Evolutionary conservation across 2,797 vertebrate genomes (phyloP).

Genomic region (Gallinago nigripennis): DNA sequence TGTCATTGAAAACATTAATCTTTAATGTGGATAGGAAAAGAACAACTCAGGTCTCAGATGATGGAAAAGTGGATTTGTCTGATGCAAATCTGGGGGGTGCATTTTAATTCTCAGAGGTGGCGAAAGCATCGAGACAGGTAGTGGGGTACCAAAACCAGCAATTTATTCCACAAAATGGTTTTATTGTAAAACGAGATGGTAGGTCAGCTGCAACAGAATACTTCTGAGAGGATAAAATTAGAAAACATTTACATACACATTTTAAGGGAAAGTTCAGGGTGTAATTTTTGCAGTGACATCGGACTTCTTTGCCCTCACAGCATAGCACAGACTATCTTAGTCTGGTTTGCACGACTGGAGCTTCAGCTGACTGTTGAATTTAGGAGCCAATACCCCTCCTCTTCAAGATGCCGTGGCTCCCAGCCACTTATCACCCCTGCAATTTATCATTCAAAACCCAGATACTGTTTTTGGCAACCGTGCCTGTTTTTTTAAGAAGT

Average conservation of each 20-base stretch:
- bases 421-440: neutral
- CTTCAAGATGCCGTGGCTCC: neutral
- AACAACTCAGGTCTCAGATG: neutral
- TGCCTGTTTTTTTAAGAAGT: neutral
- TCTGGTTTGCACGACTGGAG: neutral
- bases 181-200: slow-evolving; percentile 1
- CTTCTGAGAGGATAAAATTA: neutral
- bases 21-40: neutral
- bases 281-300: neutral
- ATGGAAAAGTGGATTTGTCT: neutral
- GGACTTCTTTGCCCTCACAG: neutral
- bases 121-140: neutral
- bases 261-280: neutral
- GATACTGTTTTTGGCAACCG: neutral
- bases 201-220: slow-evolving; percentile 35
- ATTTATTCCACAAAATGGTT: neutral
- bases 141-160: neutral
- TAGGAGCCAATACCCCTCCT: neutral
- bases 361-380: neutral
- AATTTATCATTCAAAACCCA: neutral
- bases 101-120: neutral
- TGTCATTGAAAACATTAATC: neutral
- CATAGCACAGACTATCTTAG: neutral
- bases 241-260: neutral
- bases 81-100: neutral